Base-by-base conservation (phyloP, 2,113 vertebrate genomes). In the Hirundichthys speculiger region DNA sequence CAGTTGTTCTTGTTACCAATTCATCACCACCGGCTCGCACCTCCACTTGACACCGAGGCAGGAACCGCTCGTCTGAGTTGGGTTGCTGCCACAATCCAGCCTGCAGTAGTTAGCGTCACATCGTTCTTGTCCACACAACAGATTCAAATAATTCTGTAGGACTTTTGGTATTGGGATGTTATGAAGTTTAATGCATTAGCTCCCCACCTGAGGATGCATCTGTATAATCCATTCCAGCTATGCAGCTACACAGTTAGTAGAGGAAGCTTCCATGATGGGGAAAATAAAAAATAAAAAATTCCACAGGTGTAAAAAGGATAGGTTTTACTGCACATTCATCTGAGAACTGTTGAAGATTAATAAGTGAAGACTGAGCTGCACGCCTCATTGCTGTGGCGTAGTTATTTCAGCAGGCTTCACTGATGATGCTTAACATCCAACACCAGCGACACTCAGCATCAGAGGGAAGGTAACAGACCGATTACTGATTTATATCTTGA, bases 341-440 rank as follows among this genome's bases (percentile, higher is more conserved):
- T 42, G 50, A 75, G 62, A 53, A 69, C 9, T 78, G 77, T 46
- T 30, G 40, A 42, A 45, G 43, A 76, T 74, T 64, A 69, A 59
- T 76, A 70, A 58, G 45, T 71, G 69, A 77, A 87, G 83, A 83
- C 86, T 69, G 80, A 83, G 56, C 25, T 14, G 54, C 19, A 21
- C 48, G 63, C 53, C 69, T 73, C 68, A 47, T 75, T 80, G 73
- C 75, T 75, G 56, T 40, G 13, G 30, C 21, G 19, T 13, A 73
- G 58, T 46, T 54, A 57, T 73, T 59, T 75, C 82, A 71, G 64
- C 75, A 69, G 72, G 56, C 64, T 56, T 79, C 20, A 62, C 77
- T 73, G 16, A 56, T 61, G 64, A 47, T 85, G 84, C 87, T 88
- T 72, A 80, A 76, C 69, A 74, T 64, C 69, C 66, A 54, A 72